Conservation (phyloP, 2,113 vertebrate species). For the Albula glossodonta region DNA sequence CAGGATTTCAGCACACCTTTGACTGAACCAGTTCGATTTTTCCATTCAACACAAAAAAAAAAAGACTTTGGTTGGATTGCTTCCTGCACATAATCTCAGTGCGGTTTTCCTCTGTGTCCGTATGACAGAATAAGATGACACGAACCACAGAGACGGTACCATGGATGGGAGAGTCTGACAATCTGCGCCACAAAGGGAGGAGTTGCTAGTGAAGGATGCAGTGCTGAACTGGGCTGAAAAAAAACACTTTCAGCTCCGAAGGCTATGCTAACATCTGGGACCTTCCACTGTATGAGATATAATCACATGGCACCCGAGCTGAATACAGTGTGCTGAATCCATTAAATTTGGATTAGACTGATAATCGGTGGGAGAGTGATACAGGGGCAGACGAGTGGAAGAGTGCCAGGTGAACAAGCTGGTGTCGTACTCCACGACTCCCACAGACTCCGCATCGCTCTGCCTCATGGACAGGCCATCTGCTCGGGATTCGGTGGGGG, state of each 20-base stretch:
- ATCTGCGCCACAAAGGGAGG: constrained; percentile 39
- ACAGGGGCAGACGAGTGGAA: constrained; percentile 40
- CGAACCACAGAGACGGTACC: neutral
- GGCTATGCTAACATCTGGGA: constrained; percentile 56
- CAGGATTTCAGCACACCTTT: neutral
- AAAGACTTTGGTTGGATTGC: neutral
- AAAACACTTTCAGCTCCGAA: constrained; percentile 33
- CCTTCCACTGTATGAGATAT: constrained; percentile 46
- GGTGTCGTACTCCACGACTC: constrained; percentile 20
- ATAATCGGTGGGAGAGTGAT: constrained; percentile 53
- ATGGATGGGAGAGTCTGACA: constrained; percentile 8
- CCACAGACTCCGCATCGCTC: neutral
- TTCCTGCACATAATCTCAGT: neutral
- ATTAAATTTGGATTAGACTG: constrained; percentile 67
- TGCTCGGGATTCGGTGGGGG: neutral
- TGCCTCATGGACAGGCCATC: neutral
- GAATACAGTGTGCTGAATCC: constrained; percentile 46
- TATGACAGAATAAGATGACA: neutral
- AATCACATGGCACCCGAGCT: constrained; percentile 31
- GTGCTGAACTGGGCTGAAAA: neutral
- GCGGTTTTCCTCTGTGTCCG: neutral
- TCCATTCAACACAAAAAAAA: neutral
- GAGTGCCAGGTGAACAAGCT: constrained; percentile 51
- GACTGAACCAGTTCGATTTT: neutral
- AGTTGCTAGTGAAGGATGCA: constrained; percentile 24